These are phyloP conservation scores for Drosophila lacicola DNA, from an alignment of 2,888 invertebrate genomes.

Conservation along the genomic window DNA sequence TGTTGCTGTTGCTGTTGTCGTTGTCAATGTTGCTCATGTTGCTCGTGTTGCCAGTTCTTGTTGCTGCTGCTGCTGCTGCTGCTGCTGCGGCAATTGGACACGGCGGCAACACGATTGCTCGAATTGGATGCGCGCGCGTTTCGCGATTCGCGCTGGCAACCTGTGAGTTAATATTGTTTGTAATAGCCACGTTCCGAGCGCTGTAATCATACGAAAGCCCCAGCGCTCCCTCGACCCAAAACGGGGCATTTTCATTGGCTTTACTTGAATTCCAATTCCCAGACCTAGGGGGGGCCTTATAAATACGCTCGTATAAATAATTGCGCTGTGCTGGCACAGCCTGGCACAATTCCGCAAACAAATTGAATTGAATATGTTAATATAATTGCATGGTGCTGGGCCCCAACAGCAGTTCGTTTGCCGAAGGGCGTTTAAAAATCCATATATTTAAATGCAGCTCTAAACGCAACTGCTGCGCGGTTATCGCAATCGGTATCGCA, in stretches of 20 bases:
- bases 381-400: slow-evolving; percentile 62
- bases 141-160: slow-evolving; percentile 56
- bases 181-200: slow-evolving; percentile 75
- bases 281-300: slow-evolving; percentile 4
- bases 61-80: slow-evolving; percentile 18
- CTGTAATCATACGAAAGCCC: slow-evolving; percentile 58
- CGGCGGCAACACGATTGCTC: slow-evolving; percentile 48
- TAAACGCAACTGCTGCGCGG: slow-evolving; percentile 19
- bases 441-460: slow-evolving; percentile 57
- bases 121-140: slow-evolving; percentile 48
- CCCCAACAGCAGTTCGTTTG: neutral
- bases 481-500: slow-evolving; percentile 7
- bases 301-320: slow-evolving; percentile 49
- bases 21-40: slow-evolving; percentile 47
- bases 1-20: slow-evolving; percentile 34
- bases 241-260: neutral
- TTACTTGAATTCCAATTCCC: neutral
- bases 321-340: slow-evolving; percentile 36
- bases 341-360: slow-evolving; percentile 68
- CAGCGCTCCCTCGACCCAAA: neutral
- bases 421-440: slow-evolving; percentile 55
- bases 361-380: slow-evolving; percentile 80
- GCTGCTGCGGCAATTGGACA: slow-evolving; percentile 60
- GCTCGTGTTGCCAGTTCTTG: slow-evolving; percentile 18
- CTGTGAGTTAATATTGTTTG: slow-evolving; percentile 69